Evolutionary conservation across 35 echinoderm and acorn worm genomes (phyloP).

Genomic region (Patiria miniata): DNA sequence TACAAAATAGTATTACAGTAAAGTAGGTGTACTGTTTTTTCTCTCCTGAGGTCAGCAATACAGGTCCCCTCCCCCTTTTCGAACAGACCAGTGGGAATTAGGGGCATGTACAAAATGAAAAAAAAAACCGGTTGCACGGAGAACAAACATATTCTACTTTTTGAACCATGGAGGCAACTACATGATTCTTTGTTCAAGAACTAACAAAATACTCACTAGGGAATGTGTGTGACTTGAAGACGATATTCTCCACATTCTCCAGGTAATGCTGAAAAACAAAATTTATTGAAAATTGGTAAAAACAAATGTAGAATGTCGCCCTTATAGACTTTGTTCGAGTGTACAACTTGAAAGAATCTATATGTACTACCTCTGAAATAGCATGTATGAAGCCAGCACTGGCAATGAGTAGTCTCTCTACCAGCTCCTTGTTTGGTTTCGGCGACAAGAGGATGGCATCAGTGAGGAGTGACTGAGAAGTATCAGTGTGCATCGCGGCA

Average conservation of each 20-base stretch:
- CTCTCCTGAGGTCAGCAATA: too few relatives aligned
- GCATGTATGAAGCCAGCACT: background rate
- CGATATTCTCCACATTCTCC: background rate
- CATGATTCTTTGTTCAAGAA: too few relatives aligned
- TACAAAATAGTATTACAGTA: too few relatives aligned
- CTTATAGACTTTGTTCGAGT: background rate
- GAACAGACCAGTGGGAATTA: too few relatives aligned
- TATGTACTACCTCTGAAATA: background rate
- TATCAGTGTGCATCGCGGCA: slow-evolving; percentile 3
- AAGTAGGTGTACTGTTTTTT: too few relatives aligned
- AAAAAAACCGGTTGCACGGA: too few relatives aligned
- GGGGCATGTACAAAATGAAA: too few relatives aligned
- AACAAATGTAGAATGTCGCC: background rate
- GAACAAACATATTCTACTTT: too few relatives aligned
- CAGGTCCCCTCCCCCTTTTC: too few relatives aligned
- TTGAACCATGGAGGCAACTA: too few relatives aligned
- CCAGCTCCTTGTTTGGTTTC: slow-evolving; percentile 22
- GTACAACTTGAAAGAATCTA: background rate
- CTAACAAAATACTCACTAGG: background rate
- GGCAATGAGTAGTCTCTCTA: slow-evolving; percentile 19
- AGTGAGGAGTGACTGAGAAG: background rate
- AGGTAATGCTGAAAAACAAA: background rate
- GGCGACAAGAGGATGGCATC: slow-evolving; percentile 3
- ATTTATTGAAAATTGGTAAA: background rate
- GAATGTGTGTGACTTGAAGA: background rate